These are phyloP conservation scores for Eurois occulta DNA, from an alignment of 2,888 invertebrate genomes.

Conservation along the genomic window DNA sequence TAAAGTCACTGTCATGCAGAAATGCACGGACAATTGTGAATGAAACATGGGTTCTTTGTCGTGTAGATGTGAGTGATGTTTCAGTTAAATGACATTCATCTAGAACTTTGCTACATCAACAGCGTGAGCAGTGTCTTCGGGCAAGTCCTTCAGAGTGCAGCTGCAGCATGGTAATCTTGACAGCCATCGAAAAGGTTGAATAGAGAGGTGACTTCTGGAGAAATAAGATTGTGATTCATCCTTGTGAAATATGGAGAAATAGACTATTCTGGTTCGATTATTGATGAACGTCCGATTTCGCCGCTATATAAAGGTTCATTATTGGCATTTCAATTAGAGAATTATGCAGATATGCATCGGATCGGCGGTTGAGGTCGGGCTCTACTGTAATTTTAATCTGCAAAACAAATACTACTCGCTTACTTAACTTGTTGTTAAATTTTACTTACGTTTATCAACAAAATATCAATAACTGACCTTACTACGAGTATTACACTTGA, in stretches of 20 bases:
- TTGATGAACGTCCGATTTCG: neutral
- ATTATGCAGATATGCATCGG: neutral
- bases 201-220: neutral
- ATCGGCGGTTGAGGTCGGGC: slow-evolving; percentile 1
- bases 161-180: neutral
- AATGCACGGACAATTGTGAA: neutral
- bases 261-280: neutral
- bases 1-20: neutral
- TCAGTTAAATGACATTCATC: neutral
- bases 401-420: neutral
- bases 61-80: neutral
- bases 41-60: neutral
- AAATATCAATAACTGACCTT: slow-evolving; percentile 27
- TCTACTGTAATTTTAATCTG: slow-evolving; percentile 2
- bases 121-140: neutral
- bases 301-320: neutral
- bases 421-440: neutral
- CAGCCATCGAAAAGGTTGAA: neutral
- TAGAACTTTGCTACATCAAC: neutral
- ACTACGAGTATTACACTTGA: slow-evolving; percentile 21
- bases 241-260: neutral
- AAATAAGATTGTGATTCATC: neutral
- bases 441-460: slow-evolving; percentile 7
- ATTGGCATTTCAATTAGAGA: neutral
- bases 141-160: neutral